Conservation (phyloP, 2,113 vertebrate genomes). For the Stigmatopora nigra region DNA sequence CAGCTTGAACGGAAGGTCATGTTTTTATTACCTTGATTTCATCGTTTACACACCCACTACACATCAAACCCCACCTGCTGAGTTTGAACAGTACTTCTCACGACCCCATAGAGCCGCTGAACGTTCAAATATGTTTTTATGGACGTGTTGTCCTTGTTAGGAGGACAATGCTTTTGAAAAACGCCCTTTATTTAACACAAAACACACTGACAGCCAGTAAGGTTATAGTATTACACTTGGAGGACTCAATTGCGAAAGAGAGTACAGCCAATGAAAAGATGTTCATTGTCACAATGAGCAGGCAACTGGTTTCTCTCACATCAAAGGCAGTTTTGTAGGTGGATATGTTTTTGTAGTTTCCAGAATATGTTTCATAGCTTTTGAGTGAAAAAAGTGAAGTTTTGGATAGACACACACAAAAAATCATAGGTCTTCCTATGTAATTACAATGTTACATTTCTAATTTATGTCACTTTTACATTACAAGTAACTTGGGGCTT, state of each 20-base stretch:
- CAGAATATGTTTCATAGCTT: not conserved
- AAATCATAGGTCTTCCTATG: not conserved
- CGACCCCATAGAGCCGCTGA: conserved; percentile 10
- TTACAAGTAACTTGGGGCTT: not conserved
- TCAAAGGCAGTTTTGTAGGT: not conserved
- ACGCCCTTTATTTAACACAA: not conserved
- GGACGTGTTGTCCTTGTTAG: not conserved
- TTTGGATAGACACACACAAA: not conserved
- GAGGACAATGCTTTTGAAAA: not conserved
- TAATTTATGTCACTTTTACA: not conserved
- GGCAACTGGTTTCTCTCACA: not conserved
- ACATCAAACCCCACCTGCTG: conserved; percentile 25
- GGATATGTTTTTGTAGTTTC: not conserved
- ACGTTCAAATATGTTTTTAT: conserved; percentile 19
- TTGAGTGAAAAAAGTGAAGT: too few relatives aligned
- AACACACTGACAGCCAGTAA: not conserved
- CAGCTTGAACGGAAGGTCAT: not conserved
- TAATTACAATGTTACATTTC: not conserved
- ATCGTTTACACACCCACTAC: conserved; percentile 6
- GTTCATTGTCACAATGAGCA: not conserved
- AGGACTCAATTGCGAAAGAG: not conserved
- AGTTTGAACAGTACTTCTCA: conserved; percentile 45
- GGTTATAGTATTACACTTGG: not conserved
- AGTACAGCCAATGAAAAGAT: not conserved
- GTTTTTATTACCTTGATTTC: not conserved